Percentiles rank a stretch among this genome's conserved stretches.
Evolutionary conservation across 2,797 vertebrate species (phyloP).

Genomic region (Serranus cabrilla): DNA sequence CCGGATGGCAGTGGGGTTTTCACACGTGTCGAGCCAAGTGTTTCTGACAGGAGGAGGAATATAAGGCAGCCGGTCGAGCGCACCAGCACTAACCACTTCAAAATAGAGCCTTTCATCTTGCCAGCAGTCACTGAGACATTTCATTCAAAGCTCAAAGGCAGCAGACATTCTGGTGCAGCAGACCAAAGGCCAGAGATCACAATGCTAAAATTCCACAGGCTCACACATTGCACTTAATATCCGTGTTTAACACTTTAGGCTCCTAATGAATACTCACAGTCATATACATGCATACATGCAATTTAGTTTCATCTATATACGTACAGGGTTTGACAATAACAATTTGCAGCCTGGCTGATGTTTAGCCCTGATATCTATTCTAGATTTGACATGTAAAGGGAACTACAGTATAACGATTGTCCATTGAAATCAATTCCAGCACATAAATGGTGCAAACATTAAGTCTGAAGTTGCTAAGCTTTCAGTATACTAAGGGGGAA

Average conservation of each 20-base stretch:
- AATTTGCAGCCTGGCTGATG: no score
- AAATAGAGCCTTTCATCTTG: slow-evolving; percentile 78
- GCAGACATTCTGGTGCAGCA: slow-evolving; percentile 41
- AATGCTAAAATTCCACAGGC: slow-evolving; percentile 31
- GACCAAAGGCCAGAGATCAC: slow-evolving; percentile 37
- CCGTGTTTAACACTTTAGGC: slow-evolving; percentile 26
- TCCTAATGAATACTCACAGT: slow-evolving; percentile 18
- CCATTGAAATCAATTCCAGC: not conserved
- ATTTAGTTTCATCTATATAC: slow-evolving; percentile 2
- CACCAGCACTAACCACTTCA: slow-evolving; percentile 71
- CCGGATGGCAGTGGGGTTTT: slow-evolving; percentile 59
- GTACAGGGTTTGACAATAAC: no score
- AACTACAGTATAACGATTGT: not conserved
- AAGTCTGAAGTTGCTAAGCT: not conserved
- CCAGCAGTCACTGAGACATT: slow-evolving; percentile 65
- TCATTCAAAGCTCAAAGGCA: slow-evolving; percentile 70
- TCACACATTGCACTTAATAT: slow-evolving; percentile 28
- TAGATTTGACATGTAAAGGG: not conserved
- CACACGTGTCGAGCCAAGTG: slow-evolving; percentile 65
- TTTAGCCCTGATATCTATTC: no score
- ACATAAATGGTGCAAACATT: not conserved
- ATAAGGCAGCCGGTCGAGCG: slow-evolving; percentile 60
- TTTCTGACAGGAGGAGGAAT: slow-evolving; percentile 77
- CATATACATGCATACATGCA: not conserved
- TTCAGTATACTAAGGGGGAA: not conserved